These are phyloP conservation scores for Caradrina kadenii DNA, from an alignment of 2,888 invertebrate species.

Conservation along the genomic window DNA sequence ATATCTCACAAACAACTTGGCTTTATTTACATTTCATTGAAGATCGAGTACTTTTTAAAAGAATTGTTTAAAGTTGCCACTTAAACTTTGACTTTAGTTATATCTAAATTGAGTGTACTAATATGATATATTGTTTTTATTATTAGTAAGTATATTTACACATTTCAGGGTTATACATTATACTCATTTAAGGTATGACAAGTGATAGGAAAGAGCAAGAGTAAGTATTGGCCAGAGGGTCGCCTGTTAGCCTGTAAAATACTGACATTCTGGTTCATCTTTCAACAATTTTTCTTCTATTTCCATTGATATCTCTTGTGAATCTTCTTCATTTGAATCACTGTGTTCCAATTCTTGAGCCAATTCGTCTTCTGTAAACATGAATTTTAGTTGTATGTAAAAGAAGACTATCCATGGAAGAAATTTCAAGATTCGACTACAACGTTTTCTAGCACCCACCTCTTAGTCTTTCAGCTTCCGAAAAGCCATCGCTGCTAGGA, in stretches of 20 bases:
- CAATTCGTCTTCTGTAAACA: slow-evolving; percentile 84
- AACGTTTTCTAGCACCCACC: slow-evolving; percentile 67
- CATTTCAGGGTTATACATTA: not conserved
- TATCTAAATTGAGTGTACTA: not conserved
- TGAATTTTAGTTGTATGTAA: slow-evolving; percentile 1
- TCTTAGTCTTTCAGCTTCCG: slow-evolving; percentile 83
- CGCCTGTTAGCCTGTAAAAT: not conserved
- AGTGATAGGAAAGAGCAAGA: not conserved
- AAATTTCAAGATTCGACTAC: slow-evolving; percentile 1
- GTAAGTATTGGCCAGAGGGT: not conserved
- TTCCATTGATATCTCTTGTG: slow-evolving; percentile 87
- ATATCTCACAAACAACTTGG: too few relatives aligned
- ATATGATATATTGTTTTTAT: too few relatives aligned
- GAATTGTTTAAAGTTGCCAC: too few relatives aligned
- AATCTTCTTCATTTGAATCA: slow-evolving; percentile 88
- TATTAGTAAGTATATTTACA: too few relatives aligned
- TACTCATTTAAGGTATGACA: not conserved
- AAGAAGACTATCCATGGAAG: slow-evolving; percentile 2
- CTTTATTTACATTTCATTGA: too few relatives aligned
- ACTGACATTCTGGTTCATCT: slow-evolving; percentile 88
- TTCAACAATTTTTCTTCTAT: slow-evolving; percentile 87
- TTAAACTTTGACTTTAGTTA: not conserved
- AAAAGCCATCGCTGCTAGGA: slow-evolving; percentile 78
- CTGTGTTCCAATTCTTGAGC: slow-evolving; percentile 87
- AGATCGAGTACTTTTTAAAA: too few relatives aligned